phyloP scores from a whole-genome alignment of 1,140 invertebrate species.

The Diabrotica undecimpunctata region DNA sequence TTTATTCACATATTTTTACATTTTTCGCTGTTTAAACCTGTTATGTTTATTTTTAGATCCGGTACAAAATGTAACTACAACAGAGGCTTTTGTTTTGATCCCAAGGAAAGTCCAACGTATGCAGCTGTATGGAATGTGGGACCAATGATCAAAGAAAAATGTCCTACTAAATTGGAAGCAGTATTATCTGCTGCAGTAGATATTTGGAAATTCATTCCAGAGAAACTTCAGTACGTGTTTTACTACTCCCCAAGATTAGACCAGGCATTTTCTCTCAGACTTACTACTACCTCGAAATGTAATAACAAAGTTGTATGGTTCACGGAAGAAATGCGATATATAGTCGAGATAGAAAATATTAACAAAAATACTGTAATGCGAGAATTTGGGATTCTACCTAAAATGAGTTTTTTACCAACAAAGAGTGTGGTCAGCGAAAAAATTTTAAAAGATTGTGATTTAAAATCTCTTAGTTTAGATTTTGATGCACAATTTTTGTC shows the following conservation, averaged over 20 bases:
- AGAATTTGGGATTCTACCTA: background rate
- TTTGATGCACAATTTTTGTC: background rate
- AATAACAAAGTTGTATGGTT: background rate
- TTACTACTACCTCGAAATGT: background rate
- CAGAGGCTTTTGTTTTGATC: constrained; percentile 8
- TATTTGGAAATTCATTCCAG: background rate
- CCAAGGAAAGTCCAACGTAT: background rate
- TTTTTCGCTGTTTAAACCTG: no score
- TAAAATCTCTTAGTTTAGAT: background rate
- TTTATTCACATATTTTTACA: no score
- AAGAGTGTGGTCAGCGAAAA: background rate
- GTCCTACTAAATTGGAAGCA: background rate
- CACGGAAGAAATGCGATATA: background rate
- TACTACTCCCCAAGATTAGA: background rate
- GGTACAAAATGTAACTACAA: background rate
- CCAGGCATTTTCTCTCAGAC: constrained; percentile 2
- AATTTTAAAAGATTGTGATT: constrained; percentile 1
- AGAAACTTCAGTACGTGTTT: background rate
- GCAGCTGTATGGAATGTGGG: constrained; percentile 5
- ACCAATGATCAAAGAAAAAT: background rate
- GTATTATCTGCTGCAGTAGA: background rate
- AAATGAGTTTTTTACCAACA: background rate
- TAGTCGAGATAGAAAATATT: background rate
- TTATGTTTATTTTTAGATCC: background rate
- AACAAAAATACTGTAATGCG: background rate